Base-by-base conservation (phyloP, 1,140 invertebrate genomes). In the Pseudomyrmex sp. region DNA sequence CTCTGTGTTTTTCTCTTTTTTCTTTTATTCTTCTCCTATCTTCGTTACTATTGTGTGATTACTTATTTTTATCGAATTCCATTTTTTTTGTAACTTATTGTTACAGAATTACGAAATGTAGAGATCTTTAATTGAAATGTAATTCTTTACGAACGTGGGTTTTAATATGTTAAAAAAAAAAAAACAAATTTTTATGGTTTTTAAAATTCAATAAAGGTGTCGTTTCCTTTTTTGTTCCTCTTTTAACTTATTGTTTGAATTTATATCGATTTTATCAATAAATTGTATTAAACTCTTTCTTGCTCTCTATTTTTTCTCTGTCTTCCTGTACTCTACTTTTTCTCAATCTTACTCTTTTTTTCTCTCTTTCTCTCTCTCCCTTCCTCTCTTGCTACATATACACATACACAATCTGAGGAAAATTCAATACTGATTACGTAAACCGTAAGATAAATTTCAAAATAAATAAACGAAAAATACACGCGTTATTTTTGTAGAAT, bases 261-360 rank as follows among this genome's bases (percentile, higher is more conserved):
- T 77, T 68, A 77, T 54, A 76, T 50, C n/a, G 12, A 77, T 70
- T 80, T 72, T 80, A 59, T n/a, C 12, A 72, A 72, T 80, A 80
- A 70, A 80, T 59, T 80, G 20, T 80, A 72, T 50, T 20, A 50
- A 72, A 50, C 10, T 20, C 63, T 63, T 48, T 62, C n/a, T 0
- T 7, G 18, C 12, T 23, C 5, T 5, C 1, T 26, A 5, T 62
- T 46, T 70, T 54, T 56, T 63, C 35, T 26, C 20, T 63, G 35
- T 35, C 35, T 35, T 35, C 35, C 5, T 7, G 35, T 35, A 35
- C 35, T 35, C 35, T 35, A 35, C 35, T 35, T 35, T 35, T 35
- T 35, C 35, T 26, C 26, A 26, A 15, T 65, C 58, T 62, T 18
- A 72, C 26, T 26, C 10, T 46, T 13, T 13, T 52, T 68, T 3